phyloP scores from a whole-genome alignment of 1,140 invertebrate genomes.

The Ridgeia piscesae region DNA sequence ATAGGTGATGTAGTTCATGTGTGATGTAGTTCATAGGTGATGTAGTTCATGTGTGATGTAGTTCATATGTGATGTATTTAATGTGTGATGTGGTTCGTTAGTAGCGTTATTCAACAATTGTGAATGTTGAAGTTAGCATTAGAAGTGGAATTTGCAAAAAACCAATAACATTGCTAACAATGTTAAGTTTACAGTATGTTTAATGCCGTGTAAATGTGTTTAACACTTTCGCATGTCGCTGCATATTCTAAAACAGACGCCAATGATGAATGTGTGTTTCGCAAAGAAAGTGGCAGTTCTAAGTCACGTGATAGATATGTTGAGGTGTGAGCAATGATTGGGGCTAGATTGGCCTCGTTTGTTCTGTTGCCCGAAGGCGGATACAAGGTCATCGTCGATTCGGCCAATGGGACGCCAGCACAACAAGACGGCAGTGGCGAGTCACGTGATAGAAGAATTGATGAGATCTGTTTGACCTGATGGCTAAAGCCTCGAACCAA shows the following conservation, averaged over 20 bases:
- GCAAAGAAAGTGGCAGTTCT: background rate
- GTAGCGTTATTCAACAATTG: background rate
- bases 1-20: too few relatives aligned
- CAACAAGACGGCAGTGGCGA: background rate
- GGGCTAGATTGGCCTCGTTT: background rate
- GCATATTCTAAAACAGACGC: background rate
- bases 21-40: too few relatives aligned
- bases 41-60: too few relatives aligned
- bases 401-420: background rate
- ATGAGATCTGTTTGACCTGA: background rate
- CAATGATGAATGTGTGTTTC: background rate
- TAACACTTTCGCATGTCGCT: background rate
- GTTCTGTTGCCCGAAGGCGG: background rate
- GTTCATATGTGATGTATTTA: too few relatives aligned
- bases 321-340: background rate
- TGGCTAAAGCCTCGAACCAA: background rate
- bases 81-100: too few relatives aligned
- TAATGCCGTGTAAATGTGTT: background rate
- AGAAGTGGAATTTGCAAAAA: too few relatives aligned
- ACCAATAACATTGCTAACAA: too few relatives aligned
- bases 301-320: background rate
- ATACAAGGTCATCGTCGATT: background rate
- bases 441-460: background rate
- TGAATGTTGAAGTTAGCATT: background rate
- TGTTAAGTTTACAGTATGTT: background rate